Evolutionary conservation across 2,113 vertebrate genomes (phyloP).

Genomic region (Ictidomys tridecemlineatus): DNA sequence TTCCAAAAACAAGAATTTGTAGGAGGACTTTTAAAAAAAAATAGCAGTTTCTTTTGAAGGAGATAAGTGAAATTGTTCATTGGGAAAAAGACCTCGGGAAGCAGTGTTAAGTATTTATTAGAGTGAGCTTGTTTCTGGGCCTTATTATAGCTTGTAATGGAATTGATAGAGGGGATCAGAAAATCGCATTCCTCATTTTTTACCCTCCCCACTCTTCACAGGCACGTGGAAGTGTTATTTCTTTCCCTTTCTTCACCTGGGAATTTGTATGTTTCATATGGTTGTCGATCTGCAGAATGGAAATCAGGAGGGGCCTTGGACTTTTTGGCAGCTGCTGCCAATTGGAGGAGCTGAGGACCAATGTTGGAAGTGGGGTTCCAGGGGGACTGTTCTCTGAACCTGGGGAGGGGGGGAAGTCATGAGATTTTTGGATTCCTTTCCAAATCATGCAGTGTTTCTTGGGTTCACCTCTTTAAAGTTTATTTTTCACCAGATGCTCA

Average conservation of each 20-base stretch:
- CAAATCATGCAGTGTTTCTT: neutral
- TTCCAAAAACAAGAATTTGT: constrained; percentile 18
- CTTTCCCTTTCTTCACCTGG: neutral
- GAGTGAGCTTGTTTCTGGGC: neutral
- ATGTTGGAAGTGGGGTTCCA: neutral
- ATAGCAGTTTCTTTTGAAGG: neutral
- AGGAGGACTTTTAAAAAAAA: neutral
- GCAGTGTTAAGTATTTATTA: neutral
- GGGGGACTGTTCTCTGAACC: neutral
- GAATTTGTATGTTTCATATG: neutral
- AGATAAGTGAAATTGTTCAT: neutral
- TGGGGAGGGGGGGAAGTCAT: neutral
- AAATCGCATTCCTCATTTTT: neutral
- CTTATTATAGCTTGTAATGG: neutral
- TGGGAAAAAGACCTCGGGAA: neutral
- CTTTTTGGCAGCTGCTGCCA: neutral
- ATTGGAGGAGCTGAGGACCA: neutral
- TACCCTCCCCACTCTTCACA: neutral
- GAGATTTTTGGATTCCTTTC: neutral
- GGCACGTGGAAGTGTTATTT: neutral
- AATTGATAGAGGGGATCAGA: neutral
- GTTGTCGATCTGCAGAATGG: fast-evolving
- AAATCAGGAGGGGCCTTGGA: neutral
- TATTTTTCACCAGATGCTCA: neutral
- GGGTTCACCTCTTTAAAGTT: neutral